Base-by-base conservation (phyloP, 1,140 invertebrate genomes). In the Berghia stephanieae region DNA sequence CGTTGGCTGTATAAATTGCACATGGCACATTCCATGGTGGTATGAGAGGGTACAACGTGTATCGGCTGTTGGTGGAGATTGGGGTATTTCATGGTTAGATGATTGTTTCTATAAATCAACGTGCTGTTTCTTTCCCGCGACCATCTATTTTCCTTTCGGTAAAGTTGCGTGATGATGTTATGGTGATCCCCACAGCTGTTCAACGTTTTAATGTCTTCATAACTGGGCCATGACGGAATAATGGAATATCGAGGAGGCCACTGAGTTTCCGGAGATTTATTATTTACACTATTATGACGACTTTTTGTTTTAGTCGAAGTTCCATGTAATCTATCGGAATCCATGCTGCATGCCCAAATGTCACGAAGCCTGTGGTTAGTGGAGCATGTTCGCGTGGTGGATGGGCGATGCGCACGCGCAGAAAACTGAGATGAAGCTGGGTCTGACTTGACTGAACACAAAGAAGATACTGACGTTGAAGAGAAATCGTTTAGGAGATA, bases 181-280 rank as follows among this genome's bases (percentile, higher is more conserved):
- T 6, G 2, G 16, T 72, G 71, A 13, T 57, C 49, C 5, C 42
- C 16, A 24, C 71, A 73, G 46, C 44, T 57, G 49, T 73, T 36
- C 21, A 55, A 10, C 16, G n/a, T 57, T 2, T 18, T 10, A 31
- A 57, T 57, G n/a, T 73, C 71, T 36, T 73, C 49, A n/a, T 73
- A 40, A 38, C 44, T 73, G 16, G 49, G 44, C 71, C 71, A 73
- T 6, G 71, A 38, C 31, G 49, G 71, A 2, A 34, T 34, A 31
- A 57, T n/a, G 31, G 13, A 44, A 16, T 38, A 8, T 38, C 71
- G 21, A 3, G 71, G 49, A 5, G 46, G 18, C 40, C 42, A 38
- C 36, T 2, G 49, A 1, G 3, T 18, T 24, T 52, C 49, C 10
- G 71, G 31, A 8, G 57, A 63, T 31, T 31, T 63, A 63, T 8